phyloP scores from a whole-genome alignment of 1,140 invertebrate genomes.

The Chrysopa pallens region DNA sequence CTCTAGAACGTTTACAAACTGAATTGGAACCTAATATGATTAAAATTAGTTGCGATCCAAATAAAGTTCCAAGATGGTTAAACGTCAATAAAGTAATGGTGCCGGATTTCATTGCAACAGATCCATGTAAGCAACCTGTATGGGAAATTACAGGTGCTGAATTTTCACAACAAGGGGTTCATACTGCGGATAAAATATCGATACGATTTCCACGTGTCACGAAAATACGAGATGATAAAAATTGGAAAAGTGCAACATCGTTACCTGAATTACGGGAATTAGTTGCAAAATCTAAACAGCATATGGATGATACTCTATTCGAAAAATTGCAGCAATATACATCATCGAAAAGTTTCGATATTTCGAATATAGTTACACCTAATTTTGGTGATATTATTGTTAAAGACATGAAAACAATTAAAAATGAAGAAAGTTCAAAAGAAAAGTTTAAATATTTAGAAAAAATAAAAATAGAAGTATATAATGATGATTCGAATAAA shows the following conservation, averaged over 20 bases:
- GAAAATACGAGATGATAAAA: slow-evolving; percentile 65
- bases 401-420: too few relatives aligned
- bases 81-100: slow-evolving; percentile 62
- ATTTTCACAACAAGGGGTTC: slow-evolving; percentile 64
- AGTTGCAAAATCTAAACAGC: slow-evolving; percentile 46
- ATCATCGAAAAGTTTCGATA: too few relatives aligned
- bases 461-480: too few relatives aligned
- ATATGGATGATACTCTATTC: slow-evolving; percentile 42
- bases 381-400: too few relatives aligned
- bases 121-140: slow-evolving; percentile 72
- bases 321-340: slow-evolving; percentile 14
- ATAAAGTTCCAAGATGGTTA: slow-evolving; percentile 62
- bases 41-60: slow-evolving; percentile 60
- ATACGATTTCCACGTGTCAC: slow-evolving; percentile 84
- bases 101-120: slow-evolving; percentile 71
- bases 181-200: slow-evolving; percentile 82
- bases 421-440: too few relatives aligned
- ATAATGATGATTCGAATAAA: too few relatives aligned
- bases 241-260: slow-evolving; percentile 65
- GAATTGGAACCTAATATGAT: slow-evolving; percentile 47
- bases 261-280: slow-evolving; percentile 48
- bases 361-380: too few relatives aligned
- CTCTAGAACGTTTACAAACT: slow-evolving; percentile 55
- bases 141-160: slow-evolving; percentile 92
- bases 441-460: too few relatives aligned